Evolutionary conservation across 2,797 vertebrate species (phyloP).

Genomic region (Peromyscus melanophrys): DNA sequence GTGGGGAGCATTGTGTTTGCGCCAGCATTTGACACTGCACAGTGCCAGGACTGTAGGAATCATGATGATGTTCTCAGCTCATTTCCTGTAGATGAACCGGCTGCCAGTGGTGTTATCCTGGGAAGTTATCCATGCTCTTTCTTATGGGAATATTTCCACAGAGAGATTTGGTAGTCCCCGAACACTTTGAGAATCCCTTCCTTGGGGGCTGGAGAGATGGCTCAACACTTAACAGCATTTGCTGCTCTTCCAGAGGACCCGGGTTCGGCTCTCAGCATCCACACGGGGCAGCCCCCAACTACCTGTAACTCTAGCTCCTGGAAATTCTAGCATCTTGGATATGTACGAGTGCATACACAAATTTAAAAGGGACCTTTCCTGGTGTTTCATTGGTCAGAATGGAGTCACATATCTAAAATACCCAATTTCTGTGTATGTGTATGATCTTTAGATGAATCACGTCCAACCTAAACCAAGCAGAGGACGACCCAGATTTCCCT

Average conservation of each 20-base stretch:
- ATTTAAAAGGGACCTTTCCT: neutral
- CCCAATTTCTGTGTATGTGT: neutral
- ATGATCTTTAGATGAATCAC: neutral
- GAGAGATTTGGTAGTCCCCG: neutral
- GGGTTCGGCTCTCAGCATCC: neutral
- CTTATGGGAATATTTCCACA: neutral
- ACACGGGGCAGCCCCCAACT: neutral
- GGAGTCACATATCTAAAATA: neutral
- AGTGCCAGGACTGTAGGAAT: neutral
- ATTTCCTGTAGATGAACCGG: neutral
- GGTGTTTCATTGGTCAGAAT: neutral
- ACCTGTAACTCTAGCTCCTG: neutral
- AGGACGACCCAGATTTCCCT: neutral
- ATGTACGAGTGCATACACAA: neutral
- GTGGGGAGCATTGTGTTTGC: neutral
- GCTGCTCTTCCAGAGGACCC: neutral
- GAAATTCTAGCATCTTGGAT: neutral
- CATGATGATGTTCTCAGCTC: neutral
- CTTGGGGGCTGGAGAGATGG: neutral
- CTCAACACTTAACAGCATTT: neutral
- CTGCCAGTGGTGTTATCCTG: neutral
- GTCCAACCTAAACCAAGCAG: neutral
- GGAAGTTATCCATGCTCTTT: neutral
- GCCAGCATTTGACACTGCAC: neutral
- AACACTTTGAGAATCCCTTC: neutral